phyloP scores from a whole-genome alignment of 2,797 vertebrate species.

The Decapterus maruadsi region DNA sequence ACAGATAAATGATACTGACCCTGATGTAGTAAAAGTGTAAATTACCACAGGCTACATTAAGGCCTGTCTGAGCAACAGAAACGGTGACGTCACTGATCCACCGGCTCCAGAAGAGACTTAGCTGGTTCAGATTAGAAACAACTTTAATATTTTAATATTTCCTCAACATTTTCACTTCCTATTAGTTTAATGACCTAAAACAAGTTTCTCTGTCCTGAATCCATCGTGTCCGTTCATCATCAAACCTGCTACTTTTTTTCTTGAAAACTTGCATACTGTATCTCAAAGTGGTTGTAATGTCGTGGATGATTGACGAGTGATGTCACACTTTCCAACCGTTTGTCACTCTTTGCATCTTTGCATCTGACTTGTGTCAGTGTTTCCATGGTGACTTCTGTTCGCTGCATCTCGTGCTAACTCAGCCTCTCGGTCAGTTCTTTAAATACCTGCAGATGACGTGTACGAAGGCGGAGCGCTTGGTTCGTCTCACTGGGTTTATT shows the following conservation, averaged over 20 bases:
- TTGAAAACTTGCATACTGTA: no score
- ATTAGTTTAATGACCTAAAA: background rate
- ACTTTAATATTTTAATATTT: slow-evolving; percentile 22
- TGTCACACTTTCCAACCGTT: no score
- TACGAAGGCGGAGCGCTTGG: background rate
- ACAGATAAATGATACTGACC: no score
- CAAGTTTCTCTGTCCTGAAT: slow-evolving; percentile 8
- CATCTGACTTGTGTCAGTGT: no score
- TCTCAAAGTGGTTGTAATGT: no score
- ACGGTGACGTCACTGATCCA: background rate
- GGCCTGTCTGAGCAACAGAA: background rate
- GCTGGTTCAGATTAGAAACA: background rate
- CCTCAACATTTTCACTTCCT: background rate
- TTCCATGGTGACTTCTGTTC: slow-evolving; percentile 17
- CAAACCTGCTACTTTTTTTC: no score
- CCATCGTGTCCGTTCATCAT: background rate
- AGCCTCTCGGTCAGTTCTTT: slow-evolving; percentile 46
- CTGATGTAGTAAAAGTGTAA: no score
- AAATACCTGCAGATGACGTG: slow-evolving; percentile 60
- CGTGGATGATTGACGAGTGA: no score
- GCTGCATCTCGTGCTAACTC: slow-evolving; percentile 30
- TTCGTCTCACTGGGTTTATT: slow-evolving; percentile 11
- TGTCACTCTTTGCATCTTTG: no score
- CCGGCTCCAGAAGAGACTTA: background rate
- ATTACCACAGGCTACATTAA: no score